Conservation (phyloP, 92 coral and sea anemone genomes). For the Siderastrea radians region DNA sequence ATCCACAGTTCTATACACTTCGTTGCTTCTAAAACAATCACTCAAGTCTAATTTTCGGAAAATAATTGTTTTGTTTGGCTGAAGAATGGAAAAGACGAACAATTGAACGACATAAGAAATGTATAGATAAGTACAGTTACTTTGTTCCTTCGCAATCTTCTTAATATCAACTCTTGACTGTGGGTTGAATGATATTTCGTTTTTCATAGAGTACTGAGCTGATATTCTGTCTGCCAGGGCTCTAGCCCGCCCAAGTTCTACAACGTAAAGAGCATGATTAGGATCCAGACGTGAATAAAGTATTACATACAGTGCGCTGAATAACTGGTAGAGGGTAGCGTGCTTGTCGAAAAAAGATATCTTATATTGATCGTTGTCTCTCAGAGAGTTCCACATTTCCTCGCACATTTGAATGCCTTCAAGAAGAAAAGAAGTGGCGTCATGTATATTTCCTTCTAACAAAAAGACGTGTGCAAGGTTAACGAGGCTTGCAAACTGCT, state of each 20-base stretch:
- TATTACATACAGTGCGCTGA: neutral
- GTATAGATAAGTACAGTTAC: conserved; percentile 3
- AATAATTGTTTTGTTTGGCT: neutral
- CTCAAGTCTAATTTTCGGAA: neutral
- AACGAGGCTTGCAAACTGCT: neutral
- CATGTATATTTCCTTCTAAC: neutral
- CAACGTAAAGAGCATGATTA: neutral
- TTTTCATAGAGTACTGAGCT: neutral
- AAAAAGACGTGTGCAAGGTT: neutral
- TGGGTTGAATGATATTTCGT: neutral
- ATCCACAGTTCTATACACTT: neutral
- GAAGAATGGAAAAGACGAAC: neutral
- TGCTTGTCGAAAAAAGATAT: neutral
- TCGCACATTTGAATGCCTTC: neutral
- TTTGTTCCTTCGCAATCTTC: neutral
- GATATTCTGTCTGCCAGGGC: neutral
- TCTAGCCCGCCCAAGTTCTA: neutral
- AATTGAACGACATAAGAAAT: neutral
- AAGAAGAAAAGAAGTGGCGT: neutral
- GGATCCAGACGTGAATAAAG: neutral
- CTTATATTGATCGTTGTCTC: conserved; percentile 10
- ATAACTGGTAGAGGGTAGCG: neutral
- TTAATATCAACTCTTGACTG: neutral
- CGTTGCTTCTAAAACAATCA: neutral
- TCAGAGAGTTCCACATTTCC: neutral